These are phyloP conservation scores for Ametastegia equiseti DNA, from an alignment of 2,888 invertebrate genomes.

Conservation along the genomic window DNA sequence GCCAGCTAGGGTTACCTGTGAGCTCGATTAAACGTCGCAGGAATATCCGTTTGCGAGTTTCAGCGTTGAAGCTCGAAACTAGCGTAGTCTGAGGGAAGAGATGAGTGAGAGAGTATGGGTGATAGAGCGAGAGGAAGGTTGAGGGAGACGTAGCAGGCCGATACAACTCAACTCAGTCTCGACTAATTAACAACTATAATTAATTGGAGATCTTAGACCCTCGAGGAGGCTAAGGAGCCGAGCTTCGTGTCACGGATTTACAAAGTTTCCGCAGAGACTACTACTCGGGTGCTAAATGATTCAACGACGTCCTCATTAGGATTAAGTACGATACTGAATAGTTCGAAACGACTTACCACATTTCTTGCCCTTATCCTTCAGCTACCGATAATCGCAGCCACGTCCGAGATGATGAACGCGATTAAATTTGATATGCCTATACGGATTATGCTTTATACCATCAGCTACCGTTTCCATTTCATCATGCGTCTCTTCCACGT, in stretches of 20 bases:
- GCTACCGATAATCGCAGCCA: slow-evolving; percentile 38
- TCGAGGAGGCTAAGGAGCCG: slow-evolving; percentile 48
- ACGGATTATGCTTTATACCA: background rate
- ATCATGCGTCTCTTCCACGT: background rate
- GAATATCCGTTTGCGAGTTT: slow-evolving; percentile 41
- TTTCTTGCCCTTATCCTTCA: slow-evolving; percentile 33
- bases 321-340: slow-evolving; percentile 43
- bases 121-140: background rate
- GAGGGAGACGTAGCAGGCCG: slow-evolving; percentile 38
- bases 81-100: background rate
- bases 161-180: slow-evolving; percentile 59
- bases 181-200: slow-evolving; percentile 61
- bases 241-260: slow-evolving; percentile 45
- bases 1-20: slow-evolving; percentile 34
- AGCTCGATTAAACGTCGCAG: slow-evolving; percentile 37
- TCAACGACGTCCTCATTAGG: slow-evolving; percentile 47
- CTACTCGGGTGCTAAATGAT: slow-evolving; percentile 50
- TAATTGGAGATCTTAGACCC: slow-evolving; percentile 58
- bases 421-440: slow-evolving; percentile 36
- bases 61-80: slow-evolving; percentile 38
- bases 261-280: slow-evolving; percentile 48
- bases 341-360: slow-evolving; percentile 36
- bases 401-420: background rate
- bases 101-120: background rate
- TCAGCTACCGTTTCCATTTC: background rate